These are phyloP conservation scores for Polyommatus iphigenia DNA, from an alignment of 2,888 invertebrate species.

Conservation along the genomic window DNA sequence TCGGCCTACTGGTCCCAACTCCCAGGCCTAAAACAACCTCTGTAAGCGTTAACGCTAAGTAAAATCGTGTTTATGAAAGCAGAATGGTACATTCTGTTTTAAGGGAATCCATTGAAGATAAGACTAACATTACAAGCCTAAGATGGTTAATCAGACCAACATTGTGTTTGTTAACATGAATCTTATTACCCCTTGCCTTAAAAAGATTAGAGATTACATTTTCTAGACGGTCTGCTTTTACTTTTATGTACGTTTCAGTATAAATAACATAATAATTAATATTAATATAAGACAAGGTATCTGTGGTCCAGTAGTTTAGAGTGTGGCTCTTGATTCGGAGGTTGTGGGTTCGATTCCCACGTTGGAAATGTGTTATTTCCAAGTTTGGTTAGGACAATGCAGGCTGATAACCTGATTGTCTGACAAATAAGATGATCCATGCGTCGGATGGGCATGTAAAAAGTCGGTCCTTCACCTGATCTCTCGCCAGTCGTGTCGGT, in stretches of 20 bases:
- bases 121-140: constrained; percentile 12
- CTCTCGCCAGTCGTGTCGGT: no score
- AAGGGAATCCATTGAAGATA: constrained; percentile 29
- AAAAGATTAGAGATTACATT: constrained; percentile 16
- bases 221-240: background rate
- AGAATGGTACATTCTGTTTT: constrained; percentile 18
- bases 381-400: no score
- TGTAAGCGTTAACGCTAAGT: background rate
- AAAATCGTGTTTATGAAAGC: constrained; percentile 17
- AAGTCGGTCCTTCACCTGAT: no score
- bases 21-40: background rate
- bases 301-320: no score
- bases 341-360: no score
- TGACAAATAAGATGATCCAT: no score
- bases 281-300: no score
- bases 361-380: no score
- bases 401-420: no score
- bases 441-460: no score
- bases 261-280: background rate
- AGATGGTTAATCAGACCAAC: constrained; percentile 24
- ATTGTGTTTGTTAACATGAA: constrained; percentile 29
- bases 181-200: background rate
- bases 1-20: background rate
- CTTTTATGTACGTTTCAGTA: background rate
- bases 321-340: no score